Evolutionary conservation across 2,888 invertebrate genomes (phyloP).

Genomic region (Ephialtes manifestator): DNA sequence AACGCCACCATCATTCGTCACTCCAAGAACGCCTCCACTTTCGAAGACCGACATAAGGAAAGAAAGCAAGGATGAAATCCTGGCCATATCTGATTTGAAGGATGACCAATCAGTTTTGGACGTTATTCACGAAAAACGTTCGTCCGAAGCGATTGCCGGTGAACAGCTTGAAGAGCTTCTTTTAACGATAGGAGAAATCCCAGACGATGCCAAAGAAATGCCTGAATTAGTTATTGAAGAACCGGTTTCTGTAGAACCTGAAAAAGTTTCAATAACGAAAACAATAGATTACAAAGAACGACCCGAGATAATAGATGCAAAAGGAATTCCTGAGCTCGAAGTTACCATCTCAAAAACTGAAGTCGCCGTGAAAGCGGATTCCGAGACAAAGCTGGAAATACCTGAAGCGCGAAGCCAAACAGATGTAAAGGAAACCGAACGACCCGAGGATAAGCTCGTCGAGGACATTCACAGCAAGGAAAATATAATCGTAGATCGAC

Average conservation of each 20-base stretch:
- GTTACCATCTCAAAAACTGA: not conserved
- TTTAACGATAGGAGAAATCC: not conserved
- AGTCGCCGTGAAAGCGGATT: conserved; percentile 10
- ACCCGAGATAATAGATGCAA: not conserved
- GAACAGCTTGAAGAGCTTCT: not conserved
- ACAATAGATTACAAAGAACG: not conserved
- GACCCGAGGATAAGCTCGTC: conserved; percentile 1
- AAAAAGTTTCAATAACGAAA: conserved; percentile 5
- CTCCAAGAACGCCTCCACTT: conserved; percentile 14
- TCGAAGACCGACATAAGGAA: conserved; percentile 2
- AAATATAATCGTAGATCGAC: conserved; percentile 29
- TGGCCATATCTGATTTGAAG: not conserved
- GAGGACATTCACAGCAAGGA: conserved; percentile 31
- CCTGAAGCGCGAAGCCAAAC: not conserved
- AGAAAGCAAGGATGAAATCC: conserved; percentile 1
- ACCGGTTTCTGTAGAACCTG: not conserved
- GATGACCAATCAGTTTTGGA: not conserved
- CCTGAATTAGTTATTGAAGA: not conserved
- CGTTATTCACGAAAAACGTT: not conserved
- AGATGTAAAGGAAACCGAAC: conserved; percentile 20
- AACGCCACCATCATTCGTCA: conserved; percentile 25
- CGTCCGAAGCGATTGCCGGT: not conserved
- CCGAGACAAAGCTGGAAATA: conserved; percentile 34
- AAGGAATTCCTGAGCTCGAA: conserved; percentile 10
- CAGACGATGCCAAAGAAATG: conserved; percentile 11